Base-by-base conservation (phyloP, 1,140 invertebrate genomes). In the Plodia interpunctella region DNA sequence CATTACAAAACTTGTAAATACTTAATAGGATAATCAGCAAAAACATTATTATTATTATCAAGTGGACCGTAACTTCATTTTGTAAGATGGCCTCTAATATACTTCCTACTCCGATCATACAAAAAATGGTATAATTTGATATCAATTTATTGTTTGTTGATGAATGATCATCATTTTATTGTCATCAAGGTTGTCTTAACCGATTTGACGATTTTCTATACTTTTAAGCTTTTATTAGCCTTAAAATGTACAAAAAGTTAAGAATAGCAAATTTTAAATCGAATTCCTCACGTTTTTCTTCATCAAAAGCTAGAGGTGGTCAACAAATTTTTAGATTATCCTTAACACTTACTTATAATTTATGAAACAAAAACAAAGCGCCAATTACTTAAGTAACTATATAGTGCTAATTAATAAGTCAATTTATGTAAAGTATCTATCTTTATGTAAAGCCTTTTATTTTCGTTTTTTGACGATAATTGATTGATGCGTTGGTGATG, bases 101-200 rank as follows among this genome's bases (percentile, higher is more conserved):
- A 44, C 38, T 44, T 44, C 38, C 38, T 44, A 15, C 15, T 44
- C 15, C 38, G n/a, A n/a, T 44, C 15, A 5, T 44, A 15, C 1
- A 1, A 44, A 15, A 44, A 44, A 15, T 15, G 13, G 13, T 44
- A n/a, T n/a, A 44, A 44, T 15, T 44, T 44, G 5, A 17, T 44
- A 44, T 6, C 38, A 44, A 44, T 15, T 32, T 44, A 44, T 44
- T 44, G 38, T 44, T 44, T 44, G 38, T 44, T 44, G n/a, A n/a
- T n/a, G 35, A 38, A 38, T 38, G 35, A 38, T 13, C 35, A 44
- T 44, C 13, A 44, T 44, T 44, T 44, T n/a, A n/a, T 44, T 17
- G 15, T 44, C 38, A 44, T 44, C 38, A 44, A 44, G 13, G 38
- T 13, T 44, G 38, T 15, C 8, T 44, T 44, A 2, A 15, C 5